phyloP scores from a whole-genome alignment of 2,888 invertebrate genomes.

The Drosophila monieri region DNA sequence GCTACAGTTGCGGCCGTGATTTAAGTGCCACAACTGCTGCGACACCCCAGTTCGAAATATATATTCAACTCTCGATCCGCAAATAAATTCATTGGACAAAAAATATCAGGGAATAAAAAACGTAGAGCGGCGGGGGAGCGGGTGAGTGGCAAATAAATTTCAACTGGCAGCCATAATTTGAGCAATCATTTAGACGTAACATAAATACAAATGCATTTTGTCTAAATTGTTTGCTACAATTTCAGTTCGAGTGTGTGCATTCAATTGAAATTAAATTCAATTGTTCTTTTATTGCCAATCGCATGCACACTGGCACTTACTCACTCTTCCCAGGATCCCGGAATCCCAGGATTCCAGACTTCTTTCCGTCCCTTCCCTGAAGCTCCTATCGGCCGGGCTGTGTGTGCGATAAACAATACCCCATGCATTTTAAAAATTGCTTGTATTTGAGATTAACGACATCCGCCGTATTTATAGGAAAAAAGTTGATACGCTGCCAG shows the following conservation, averaged over 20 bases:
- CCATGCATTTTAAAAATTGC: constrained; percentile 47
- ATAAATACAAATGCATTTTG: constrained; percentile 51
- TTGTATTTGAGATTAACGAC: constrained; percentile 41
- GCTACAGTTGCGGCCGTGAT: constrained; percentile 61
- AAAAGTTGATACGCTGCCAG: constrained; percentile 61
- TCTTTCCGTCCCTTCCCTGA: background rate
- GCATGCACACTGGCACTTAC: constrained; percentile 35
- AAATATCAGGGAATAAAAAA: constrained; percentile 15
- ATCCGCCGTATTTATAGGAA: constrained; percentile 46
- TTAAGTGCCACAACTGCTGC: constrained; percentile 54
- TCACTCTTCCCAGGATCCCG: constrained; percentile 15
- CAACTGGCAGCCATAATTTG: constrained; percentile 31
- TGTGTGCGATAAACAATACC: constrained; percentile 36
- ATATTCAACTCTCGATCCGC: constrained; percentile 24
- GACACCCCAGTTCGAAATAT: constrained; percentile 18
- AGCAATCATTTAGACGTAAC: constrained; percentile 50
- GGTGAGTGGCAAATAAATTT: constrained; percentile 21
- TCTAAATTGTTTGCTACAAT: constrained; percentile 46
- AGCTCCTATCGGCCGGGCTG: background rate
- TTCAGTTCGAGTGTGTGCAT: constrained; percentile 37
- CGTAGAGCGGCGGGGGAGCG: background rate
- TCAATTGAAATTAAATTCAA: constrained; percentile 46
- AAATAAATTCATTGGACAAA: constrained; percentile 52
- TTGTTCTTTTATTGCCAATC: constrained; percentile 50
- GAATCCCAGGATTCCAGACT: constrained; percentile 1